Base-by-base conservation (phyloP, 2,888 invertebrate genomes). In the Netelia fuscicornis region DNA sequence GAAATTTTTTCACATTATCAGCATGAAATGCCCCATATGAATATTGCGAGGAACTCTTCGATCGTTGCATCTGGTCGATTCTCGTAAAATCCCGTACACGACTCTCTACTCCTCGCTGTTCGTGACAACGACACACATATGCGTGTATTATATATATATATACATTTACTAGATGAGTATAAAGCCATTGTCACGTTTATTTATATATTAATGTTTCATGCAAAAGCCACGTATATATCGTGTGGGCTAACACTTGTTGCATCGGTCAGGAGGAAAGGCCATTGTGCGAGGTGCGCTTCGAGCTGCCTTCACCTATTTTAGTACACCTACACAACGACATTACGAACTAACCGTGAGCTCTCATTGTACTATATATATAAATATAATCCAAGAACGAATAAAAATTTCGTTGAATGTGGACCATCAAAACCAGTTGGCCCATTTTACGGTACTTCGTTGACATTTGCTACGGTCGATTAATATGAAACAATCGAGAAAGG, bases 231-330 rank as follows among this genome's bases (percentile, higher is more conserved):
- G 68, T 17, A 65, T 83, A 71, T 65, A 76, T 56, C 83, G 90
- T 90, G 91, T 90, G 89, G 91, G 90, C 88, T 89, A 90, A 89
- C 91, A 92, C 92, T 92, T 92, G 91, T 92, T 91, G 90, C 91
- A 86, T 90, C 89, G 88, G 85, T 67, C 75, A 85, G 78, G 82
- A 81, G 83, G 82, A 82, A 81, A 87, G 82, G 81, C 88, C 89
- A 91, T 91, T 91, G 90, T 91, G 89, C 86, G 87, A 68, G 79
- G 76, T 79, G 77, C 67, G 17, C 58, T 81, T 30, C 30, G 80
- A 81, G 87, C 89, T 91, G 90, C 92, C 92, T 92, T 92, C 92
- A 92, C 92, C 92, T 89, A 92, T 92, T 92, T 92, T 89, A 91
- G 87, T 89, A 80, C 91, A 90, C 92, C 92, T 89, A 92, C 92